Conservation (phyloP, 2,797 vertebrate species). For the Alosa sapidissima region DNA sequence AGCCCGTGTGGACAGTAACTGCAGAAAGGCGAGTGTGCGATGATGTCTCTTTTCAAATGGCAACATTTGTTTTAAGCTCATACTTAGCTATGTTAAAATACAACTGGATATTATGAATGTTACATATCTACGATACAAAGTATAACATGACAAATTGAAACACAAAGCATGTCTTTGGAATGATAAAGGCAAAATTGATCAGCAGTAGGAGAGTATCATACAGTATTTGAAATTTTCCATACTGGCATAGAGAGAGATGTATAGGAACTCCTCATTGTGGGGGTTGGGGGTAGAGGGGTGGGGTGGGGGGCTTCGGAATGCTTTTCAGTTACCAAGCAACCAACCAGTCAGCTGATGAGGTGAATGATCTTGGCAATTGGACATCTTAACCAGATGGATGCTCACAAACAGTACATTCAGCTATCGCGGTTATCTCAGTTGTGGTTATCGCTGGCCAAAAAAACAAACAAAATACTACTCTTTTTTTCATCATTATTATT, state of each 20-base stretch:
- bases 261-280: neutral
- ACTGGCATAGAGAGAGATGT: constrained; percentile 44
- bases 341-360: constrained; percentile 44
- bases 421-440: constrained; percentile 60
- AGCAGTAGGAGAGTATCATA: constrained; percentile 46
- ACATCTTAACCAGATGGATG: constrained; percentile 63
- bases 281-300: neutral
- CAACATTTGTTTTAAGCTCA: constrained; percentile 26
- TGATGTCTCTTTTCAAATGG: neutral
- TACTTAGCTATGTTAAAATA: constrained; percentile 53
- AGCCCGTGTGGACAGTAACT: constrained; percentile 45
- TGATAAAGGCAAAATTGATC: constrained; percentile 46
- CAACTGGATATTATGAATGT: constrained; percentile 37
- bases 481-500: constrained; percentile 71
- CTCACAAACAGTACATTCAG: constrained; percentile 77
- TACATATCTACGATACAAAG: constrained; percentile 29
- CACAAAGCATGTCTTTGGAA: constrained; percentile 52
- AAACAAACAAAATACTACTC: constrained; percentile 44
- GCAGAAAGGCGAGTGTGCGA: neutral
- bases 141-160: constrained; percentile 48
- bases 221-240: constrained; percentile 45
- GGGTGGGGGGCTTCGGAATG: constrained; percentile 46
- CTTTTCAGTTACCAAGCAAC: constrained; percentile 51
- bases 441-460: constrained; percentile 50
- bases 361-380: constrained; percentile 35